Conservation (phyloP, 1,140 invertebrate genomes). For the Anagrus nilaparvatae region DNA sequence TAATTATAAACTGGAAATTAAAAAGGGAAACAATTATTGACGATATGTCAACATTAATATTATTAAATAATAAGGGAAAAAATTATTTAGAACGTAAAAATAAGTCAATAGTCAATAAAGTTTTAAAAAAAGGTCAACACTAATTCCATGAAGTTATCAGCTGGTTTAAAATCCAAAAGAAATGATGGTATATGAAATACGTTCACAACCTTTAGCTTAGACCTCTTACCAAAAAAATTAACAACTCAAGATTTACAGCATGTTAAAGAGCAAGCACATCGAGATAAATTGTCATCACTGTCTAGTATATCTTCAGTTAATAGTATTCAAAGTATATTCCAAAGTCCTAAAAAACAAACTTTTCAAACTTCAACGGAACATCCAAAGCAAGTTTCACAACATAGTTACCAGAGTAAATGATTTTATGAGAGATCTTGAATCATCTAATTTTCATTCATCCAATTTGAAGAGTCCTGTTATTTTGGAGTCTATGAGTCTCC, state of each 20-base stretch:
- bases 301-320: slow-evolving; percentile 7
- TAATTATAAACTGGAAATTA: too few relatives aligned
- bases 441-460: slow-evolving; percentile 17
- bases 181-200: slow-evolving; percentile 19
- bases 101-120: slow-evolving; percentile 33
- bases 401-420: slow-evolving; percentile 27
- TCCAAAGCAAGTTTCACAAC: slow-evolving; percentile 7
- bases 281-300: background rate
- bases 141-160: slow-evolving; percentile 38
- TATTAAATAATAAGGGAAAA: slow-evolving; percentile 18
- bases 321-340: background rate
- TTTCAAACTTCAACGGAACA: slow-evolving; percentile 9
- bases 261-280: background rate
- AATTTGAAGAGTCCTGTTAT: too few relatives aligned
- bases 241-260: slow-evolving; percentile 18
- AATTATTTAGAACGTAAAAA: slow-evolving; percentile 22
- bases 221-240: slow-evolving; percentile 23
- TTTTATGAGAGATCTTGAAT: slow-evolving; percentile 23
- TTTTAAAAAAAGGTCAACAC: slow-evolving; percentile 15
- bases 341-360: slow-evolving; percentile 4
- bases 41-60: slow-evolving; percentile 38
- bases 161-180: slow-evolving; percentile 15
- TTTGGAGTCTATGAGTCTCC: slow-evolving; percentile 23
- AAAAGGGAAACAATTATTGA: slow-evolving; percentile 40
- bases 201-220: slow-evolving; percentile 15